Conservation (phyloP, 1,140 invertebrate species). For the Drosophila takahashii region DNA sequence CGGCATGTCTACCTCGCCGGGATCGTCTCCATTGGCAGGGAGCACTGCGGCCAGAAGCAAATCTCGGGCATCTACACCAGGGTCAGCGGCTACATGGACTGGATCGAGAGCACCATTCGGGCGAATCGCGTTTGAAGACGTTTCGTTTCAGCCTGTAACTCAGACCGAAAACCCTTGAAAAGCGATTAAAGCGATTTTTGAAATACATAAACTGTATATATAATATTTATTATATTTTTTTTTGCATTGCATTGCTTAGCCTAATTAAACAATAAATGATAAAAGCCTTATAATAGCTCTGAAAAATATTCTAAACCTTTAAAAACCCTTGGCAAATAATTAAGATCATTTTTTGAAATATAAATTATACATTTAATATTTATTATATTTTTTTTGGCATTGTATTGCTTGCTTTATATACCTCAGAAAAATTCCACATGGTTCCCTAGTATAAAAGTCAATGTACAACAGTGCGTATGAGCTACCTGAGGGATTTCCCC, state of each 20-base stretch:
- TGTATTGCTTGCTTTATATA: background rate
- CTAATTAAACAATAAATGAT: too few relatives aligned
- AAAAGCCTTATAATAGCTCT: too few relatives aligned
- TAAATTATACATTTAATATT: background rate
- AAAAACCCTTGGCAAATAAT: background rate
- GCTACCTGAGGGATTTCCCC: constrained; percentile 18
- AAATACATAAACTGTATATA: background rate
- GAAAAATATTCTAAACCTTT: too few relatives aligned
- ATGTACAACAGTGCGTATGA: background rate
- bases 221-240: background rate
- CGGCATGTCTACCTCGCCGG: constrained; percentile 57
- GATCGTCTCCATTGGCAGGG: constrained; percentile 54
- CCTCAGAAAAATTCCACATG: too few relatives aligned
- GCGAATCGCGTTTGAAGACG: constrained; percentile 23
- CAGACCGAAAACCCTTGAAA: too few relatives aligned
- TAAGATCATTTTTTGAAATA: constrained; percentile 3
- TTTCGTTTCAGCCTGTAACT: too few relatives aligned
- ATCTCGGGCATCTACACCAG: constrained; percentile 61
- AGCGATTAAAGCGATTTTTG: background rate
- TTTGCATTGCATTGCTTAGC: background rate
- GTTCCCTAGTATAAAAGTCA: too few relatives aligned
- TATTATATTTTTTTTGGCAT: background rate
- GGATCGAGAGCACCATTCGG: constrained; percentile 57
- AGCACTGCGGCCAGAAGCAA: constrained; percentile 31
- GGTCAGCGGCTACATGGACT: constrained; percentile 57